Evolutionary conservation across 2,113 vertebrate genomes (phyloP), one percentile per base, ranked within the genome.

Genomic region (Proterorhinus semilunaris): DNA sequence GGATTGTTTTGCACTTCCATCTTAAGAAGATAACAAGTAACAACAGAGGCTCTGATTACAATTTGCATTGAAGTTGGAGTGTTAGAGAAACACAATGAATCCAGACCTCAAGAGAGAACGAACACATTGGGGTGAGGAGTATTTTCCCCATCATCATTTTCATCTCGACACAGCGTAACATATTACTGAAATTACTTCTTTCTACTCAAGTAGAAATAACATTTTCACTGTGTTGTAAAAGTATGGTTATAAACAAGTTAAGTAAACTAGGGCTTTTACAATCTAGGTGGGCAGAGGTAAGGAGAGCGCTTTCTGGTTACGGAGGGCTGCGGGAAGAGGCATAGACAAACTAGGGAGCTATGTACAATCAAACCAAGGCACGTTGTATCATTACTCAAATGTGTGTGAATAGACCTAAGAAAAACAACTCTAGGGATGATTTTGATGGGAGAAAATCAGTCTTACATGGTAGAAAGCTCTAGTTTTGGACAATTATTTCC

Each of bases 21-120:
- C 81, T 87, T 71, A 79, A 64, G 8, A 12, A 80, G 75, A 85
- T 86, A 83, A 80, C 53, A 80, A 76, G 75, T 62, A 82, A 89
- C 58, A 80, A 75, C 72, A 72, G 69, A 58, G 68, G 68, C 49
- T 43, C 48, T 62, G 75, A 85, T 78, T 78, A 55, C 44, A 67
- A 81, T 85, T 85, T 85, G 80, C 74, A 79, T 85, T 69, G 47
- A 68, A 76, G 72, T 54, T 8, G 10, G 61, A 52, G 57, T 44
- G 67, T 72, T 65, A 42, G 44, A 12, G 68, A 58, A 63, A 83
- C 58, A 86, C 69, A 72, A 78, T 21, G 55, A 76, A 68, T 49
- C 45, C 69, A 44, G 58, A 47, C 72, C 71, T 79, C 68, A 13
- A 5, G 75, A 82, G 78, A 78, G 75, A 66, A 72, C 76, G 75